Evolutionary conservation across 2,888 invertebrate species (phyloP).

Genomic region (Sisyra terminalis): DNA sequence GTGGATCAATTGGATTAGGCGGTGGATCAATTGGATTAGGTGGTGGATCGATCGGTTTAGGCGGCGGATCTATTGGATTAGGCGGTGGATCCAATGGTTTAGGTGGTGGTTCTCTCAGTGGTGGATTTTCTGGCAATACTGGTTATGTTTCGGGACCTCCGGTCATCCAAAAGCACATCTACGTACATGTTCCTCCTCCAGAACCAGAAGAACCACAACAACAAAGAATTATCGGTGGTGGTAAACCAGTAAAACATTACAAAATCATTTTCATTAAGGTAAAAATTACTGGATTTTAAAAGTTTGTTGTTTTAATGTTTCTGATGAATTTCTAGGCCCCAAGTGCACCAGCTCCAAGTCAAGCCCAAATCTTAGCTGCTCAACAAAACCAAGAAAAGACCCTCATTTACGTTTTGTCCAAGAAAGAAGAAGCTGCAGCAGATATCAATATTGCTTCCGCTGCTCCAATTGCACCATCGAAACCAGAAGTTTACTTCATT

Average conservation of each 20-base stretch:
- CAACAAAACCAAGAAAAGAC: conserved; percentile 17
- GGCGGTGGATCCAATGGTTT: too few species aligned
- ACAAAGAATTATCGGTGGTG: conserved; percentile 17
- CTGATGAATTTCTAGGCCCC: conserved; percentile 1
- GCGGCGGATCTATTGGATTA: too few species aligned
- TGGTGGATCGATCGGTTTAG: too few species aligned
- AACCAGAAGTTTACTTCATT: conserved; percentile 27
- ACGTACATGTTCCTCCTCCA: conserved; percentile 27
- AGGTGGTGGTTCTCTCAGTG: too few species aligned
- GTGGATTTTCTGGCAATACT: too few species aligned
- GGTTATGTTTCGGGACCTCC: conserved; percentile 10
- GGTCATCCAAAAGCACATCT: conserved; percentile 21
- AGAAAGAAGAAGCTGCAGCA: conserved; percentile 25
- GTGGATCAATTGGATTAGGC: too few species aligned
- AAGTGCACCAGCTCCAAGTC: conserved; percentile 3
- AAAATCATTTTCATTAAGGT: conserved; percentile 29
- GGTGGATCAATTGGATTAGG: too few species aligned
- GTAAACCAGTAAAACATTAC: conserved; percentile 24
- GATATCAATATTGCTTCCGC: conserved; percentile 23
- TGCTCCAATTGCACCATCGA: conserved; percentile 23
- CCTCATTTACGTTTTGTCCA: conserved; percentile 26
- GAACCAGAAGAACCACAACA: conserved; percentile 20
- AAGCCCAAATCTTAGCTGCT: not conserved
- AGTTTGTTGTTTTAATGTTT: too few species aligned
- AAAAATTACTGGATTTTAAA: too few species aligned